Conservation (phyloP, 2,888 invertebrate species). For the Agriopis leucophaearia region DNA sequence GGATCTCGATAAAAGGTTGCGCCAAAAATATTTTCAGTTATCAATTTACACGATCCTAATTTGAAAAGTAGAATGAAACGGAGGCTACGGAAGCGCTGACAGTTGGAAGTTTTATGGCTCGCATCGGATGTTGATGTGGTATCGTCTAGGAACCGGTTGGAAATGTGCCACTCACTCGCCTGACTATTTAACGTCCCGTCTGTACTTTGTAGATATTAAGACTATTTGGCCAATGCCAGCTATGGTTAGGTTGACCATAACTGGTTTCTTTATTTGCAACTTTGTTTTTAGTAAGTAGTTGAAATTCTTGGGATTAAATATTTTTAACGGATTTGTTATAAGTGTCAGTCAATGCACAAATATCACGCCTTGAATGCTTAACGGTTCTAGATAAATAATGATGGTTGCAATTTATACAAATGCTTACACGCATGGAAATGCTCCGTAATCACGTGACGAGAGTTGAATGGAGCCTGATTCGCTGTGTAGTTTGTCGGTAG, state of each 20-base stretch:
- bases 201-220: slow-evolving; percentile 31
- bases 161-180: slow-evolving; percentile 45
- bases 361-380: slow-evolving; percentile 9
- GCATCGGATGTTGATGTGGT: slow-evolving; percentile 43
- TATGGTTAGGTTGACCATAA: slow-evolving; percentile 22
- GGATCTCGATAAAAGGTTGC: neutral
- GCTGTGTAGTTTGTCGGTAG: slow-evolving; percentile 66
- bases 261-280: slow-evolving; percentile 28
- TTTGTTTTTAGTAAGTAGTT: slow-evolving; percentile 10
- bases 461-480: slow-evolving; percentile 39
- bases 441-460: slow-evolving; percentile 32
- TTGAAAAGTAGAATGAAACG: slow-evolving; percentile 26
- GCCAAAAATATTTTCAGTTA: neutral
- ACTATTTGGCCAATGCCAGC: slow-evolving; percentile 38
- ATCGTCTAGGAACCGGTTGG: slow-evolving; percentile 46
- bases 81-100: slow-evolving; percentile 35
- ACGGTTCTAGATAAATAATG: slow-evolving; percentile 20
- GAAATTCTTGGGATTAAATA: slow-evolving; percentile 1
- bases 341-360: slow-evolving; percentile 4
- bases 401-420: slow-evolving; percentile 27
- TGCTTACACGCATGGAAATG: slow-evolving; percentile 26
- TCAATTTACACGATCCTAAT: slow-evolving; percentile 6
- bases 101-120: slow-evolving; percentile 43
- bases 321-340: slow-evolving; percentile 5
- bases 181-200: slow-evolving; percentile 42